Evolutionary conservation across 2,888 invertebrate species (phyloP), one percentile per base, ranked within the genome.

Genomic region (Auanema freiburgensis): DNA sequence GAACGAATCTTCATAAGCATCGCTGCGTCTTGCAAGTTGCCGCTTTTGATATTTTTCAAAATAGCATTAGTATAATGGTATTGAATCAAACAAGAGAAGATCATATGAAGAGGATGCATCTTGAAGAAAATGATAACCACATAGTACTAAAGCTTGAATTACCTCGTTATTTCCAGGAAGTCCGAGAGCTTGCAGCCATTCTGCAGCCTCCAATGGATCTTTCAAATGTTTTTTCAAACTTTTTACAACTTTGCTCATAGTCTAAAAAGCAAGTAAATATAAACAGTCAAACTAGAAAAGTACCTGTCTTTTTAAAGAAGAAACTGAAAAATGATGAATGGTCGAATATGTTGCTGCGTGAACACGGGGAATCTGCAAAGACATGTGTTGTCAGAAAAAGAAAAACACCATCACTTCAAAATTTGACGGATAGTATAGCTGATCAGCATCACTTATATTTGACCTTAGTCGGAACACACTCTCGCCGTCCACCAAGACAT

Each of bases 361-460:
- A 33, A 33, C 33, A 33, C 33, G 33, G 8, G 33, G 33, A 33
- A 33, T 33, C 33, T 33, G 33, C n/a, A n/a, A n/a, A n/a, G n/a
- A n/a, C n/a, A n/a, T n/a, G n/a, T n/a, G n/a, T 11, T 14, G 14
- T 43, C 43, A 12, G 43, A 43, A n/a, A 16, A 3, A 21, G 16
- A 5, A 46, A 46, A 18, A 46, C 46, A 16, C 3, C 16, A 46
- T 16, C 21, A 46, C 46, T 6, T 46, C 46, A 10, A 46, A 16
- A 10, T 16, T 21, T 8, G 46, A 46, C 4, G 46, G 46, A 46
- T 46, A 46, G 46, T 18, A 46, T 21, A 46, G 46, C 46, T 46
- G 46, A 16, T 46, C 46, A 46, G 46, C 46, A 21, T 18, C 46
- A 46, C 46, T 46, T 16, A 46, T 46, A 21, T 46, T 46, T 16